phyloP scores from a whole-genome alignment of 1,140 invertebrate species.

The Pristionchus pacificus region DNA sequence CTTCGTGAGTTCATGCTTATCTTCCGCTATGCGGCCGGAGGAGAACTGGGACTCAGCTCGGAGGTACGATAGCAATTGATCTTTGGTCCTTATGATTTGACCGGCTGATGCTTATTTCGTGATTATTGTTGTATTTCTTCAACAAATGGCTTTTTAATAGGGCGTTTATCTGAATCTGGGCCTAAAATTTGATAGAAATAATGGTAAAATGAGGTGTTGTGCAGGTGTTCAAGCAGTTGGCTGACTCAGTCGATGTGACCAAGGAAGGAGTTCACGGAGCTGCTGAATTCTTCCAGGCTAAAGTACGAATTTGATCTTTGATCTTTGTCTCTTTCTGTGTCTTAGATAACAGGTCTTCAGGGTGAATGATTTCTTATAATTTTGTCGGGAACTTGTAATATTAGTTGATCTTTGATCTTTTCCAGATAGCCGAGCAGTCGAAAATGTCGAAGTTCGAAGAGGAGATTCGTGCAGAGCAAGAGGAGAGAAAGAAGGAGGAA shows the following conservation, averaged over 20 bases:
- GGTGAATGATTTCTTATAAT: too few species aligned
- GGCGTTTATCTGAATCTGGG: not conserved
- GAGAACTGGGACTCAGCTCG: conserved; percentile 19
- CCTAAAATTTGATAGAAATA: not conserved
- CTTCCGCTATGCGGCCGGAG: conserved; percentile 31
- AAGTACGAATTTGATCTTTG: conserved; percentile 1
- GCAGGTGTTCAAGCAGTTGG: conserved; percentile 26
- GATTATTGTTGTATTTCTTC: not conserved
- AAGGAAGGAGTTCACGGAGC: conserved; percentile 33
- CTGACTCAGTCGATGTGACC: conserved; percentile 28
- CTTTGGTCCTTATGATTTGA: too few species aligned
- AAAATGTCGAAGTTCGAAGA: conserved; percentile 32
- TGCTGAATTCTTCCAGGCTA: conserved; percentile 31
- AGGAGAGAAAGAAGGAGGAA: conserved; percentile 23
- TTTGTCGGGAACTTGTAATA: too few species aligned
- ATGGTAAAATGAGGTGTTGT: too few species aligned
- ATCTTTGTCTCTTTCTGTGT: not conserved
- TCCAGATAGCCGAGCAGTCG: conserved; percentile 29
- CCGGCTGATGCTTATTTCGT: too few species aligned
- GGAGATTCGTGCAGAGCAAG: conserved; percentile 29
- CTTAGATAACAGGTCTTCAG: too few species aligned
- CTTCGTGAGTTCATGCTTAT: conserved; percentile 28
- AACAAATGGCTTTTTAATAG: not conserved
- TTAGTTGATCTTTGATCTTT: too few species aligned
- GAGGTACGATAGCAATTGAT: too few species aligned